A percentile compares a stretch with the other conserved stretches of the same genome.
Evolutionary conservation across 2,797 vertebrate species (phyloP).

Genomic region (Acipenser transmontanus): DNA sequence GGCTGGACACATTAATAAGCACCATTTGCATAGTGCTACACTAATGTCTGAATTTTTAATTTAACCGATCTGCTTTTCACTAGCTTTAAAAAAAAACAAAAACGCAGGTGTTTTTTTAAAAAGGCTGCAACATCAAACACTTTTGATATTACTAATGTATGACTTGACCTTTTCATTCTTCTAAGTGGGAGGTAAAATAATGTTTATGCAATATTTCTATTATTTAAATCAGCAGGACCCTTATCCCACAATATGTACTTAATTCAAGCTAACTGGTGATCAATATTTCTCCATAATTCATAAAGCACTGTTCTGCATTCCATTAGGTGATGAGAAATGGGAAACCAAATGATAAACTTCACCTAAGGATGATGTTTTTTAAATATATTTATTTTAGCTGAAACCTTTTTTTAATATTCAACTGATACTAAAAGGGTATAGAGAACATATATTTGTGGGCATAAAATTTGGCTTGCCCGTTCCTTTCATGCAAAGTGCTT

Average conservation of each 20-base stretch:
- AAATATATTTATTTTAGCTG: too few relatives aligned
- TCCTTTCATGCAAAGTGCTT: too few relatives aligned
- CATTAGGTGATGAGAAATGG: not conserved
- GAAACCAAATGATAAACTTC: not conserved
- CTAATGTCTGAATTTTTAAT: not conserved
- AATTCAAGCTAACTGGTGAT: too few relatives aligned
- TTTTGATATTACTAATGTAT: not conserved
- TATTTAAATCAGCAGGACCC: not conserved
- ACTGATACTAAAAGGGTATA: too few relatives aligned
- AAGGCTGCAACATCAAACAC: not conserved
- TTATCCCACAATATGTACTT: too few relatives aligned
- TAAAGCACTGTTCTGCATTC: not conserved
- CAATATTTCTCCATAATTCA: too few relatives aligned
- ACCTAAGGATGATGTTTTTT: too few relatives aligned
- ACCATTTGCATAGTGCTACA: not conserved
- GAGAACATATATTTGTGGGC: too few relatives aligned
- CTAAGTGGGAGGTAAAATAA: not conserved
- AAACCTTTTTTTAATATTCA: too few relatives aligned
- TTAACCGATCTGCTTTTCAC: not conserved
- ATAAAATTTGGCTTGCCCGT: too few relatives aligned
- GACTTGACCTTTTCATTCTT: not conserved
- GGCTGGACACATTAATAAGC: not conserved
- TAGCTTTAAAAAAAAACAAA: not conserved
- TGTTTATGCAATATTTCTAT: not conserved
- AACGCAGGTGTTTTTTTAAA: not conserved